Evolutionary conservation across 2,113 vertebrate genomes (phyloP), one percentile per base, ranked within the genome.

Genomic region (Lontra canadensis): DNA sequence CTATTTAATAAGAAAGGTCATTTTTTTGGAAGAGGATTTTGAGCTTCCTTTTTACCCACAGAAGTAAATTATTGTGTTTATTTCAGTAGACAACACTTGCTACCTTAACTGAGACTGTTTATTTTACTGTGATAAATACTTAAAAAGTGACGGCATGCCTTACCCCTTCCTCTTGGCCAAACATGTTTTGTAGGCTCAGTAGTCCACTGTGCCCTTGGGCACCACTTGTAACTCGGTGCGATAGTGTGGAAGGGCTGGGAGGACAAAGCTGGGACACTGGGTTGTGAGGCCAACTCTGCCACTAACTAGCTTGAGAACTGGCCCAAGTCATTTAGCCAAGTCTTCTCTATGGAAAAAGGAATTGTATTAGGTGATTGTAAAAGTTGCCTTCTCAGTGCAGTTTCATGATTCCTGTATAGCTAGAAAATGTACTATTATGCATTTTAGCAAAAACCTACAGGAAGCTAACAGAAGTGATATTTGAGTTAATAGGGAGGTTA

Each of bases 401-500:
- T 73, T 85, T 85, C 67, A 17, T 96, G 67, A 69, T 36, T 93
- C 42, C 23, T 47, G n/a, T 61, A 65, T 65, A 91, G 87, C 12
- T 39, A 80, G 52, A 87, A 93, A 85, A 73, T 31, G 94, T 29
- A 61, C 80, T 34, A 47, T 94, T 94, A 93, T 31, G 34, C 23
- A 78, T 88, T 84, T 96, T 91, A 63, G 17, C 26, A 97, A 80
- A 84, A 78, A 65, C 82, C 0, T 42, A 34, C 61, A 80, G 39
- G 67, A 47, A 90, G n/a, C 59, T 55, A 79, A 94, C 15, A 90
- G 31, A 84, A 83, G 34, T 63, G 39, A 23, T 94, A 78, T 63
- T 89, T 89, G 36, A 89, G n/a, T 83, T 87, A 94, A 71, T 3
- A 74, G 36, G 55, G 84, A 96, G 36, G n/a, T 90, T 95, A 85